phyloP scores from a whole-genome alignment of 1,140 invertebrate genomes.

The Bemisia tabaci region DNA sequence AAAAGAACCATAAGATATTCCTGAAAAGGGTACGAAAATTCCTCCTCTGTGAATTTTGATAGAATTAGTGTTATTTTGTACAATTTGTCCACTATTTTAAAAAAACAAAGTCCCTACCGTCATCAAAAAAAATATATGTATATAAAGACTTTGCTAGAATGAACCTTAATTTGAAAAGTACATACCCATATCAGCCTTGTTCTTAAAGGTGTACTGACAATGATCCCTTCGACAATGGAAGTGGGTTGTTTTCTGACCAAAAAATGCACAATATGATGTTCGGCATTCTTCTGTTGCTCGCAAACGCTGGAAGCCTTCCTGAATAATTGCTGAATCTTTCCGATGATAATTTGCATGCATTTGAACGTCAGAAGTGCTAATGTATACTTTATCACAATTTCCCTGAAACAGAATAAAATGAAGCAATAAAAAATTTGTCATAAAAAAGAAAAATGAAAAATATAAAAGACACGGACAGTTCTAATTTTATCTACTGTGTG shows the following conservation, averaged over 20 bases:
- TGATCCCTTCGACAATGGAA: slow-evolving; percentile 85
- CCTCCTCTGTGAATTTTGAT: too few relatives aligned
- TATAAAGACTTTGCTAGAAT: too few relatives aligned
- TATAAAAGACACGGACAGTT: too few relatives aligned
- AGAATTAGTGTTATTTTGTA: background rate
- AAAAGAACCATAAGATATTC: too few relatives aligned
- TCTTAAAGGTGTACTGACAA: slow-evolving; percentile 94
- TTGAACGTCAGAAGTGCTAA: slow-evolving; percentile 96
- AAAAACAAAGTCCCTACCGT: background rate
- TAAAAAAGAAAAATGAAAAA: too few relatives aligned
- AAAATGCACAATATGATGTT: slow-evolving; percentile 74
- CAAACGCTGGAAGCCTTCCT: slow-evolving; percentile 88
- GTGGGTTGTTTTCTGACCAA: slow-evolving; percentile 91
- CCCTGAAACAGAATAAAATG: slow-evolving; percentile 42
- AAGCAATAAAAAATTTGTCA: too few relatives aligned
- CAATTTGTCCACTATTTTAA: background rate
- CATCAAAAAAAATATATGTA: too few relatives aligned
- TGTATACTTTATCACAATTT: slow-evolving; percentile 94
- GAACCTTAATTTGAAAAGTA: too few relatives aligned
- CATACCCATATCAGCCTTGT: slow-evolving; percentile 98
- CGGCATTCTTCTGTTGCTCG: slow-evolving; percentile 84
- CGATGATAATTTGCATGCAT: slow-evolving; percentile 99
- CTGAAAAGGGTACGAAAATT: too few relatives aligned
- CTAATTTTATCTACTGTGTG: too few relatives aligned
- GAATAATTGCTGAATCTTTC: slow-evolving; percentile 93